These are phyloP conservation scores for Coptotermes formosanus DNA, from an alignment of 1,140 invertebrate species.

Conservation along the genomic window DNA sequence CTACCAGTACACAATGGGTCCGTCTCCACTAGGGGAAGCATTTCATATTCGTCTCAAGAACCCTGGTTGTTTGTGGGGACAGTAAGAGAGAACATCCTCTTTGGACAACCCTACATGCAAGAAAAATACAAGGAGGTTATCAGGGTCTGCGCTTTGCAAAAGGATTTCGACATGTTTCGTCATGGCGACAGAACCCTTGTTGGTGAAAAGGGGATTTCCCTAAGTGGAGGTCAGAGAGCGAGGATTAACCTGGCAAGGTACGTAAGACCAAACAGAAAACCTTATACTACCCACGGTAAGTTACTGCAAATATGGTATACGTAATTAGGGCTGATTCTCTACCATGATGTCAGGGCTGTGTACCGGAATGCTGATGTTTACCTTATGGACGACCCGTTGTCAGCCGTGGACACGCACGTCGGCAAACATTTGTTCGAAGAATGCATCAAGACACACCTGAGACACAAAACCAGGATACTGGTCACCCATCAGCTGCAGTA, in stretches of 20 bases:
- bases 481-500: slow-evolving; percentile 82
- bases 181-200: slow-evolving; percentile 77
- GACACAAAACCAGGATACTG: slow-evolving; percentile 67
- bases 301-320: neutral
- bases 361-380: slow-evolving; percentile 62
- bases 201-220: slow-evolving; percentile 75
- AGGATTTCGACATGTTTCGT: slow-evolving; percentile 74
- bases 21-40: slow-evolving; percentile 54
- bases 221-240: slow-evolving; percentile 85
- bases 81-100: slow-evolving; percentile 74
- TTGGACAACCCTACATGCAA: slow-evolving; percentile 61
- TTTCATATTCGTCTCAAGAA: slow-evolving; percentile 76
- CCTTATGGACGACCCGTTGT: slow-evolving; percentile 79
- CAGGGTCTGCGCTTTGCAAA: slow-evolving; percentile 66
- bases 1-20: slow-evolving; percentile 56
- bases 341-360: slow-evolving; percentile 24
- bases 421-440: slow-evolving; percentile 69
- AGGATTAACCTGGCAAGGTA: slow-evolving; percentile 70
- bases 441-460: slow-evolving; percentile 55
- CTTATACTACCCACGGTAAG: neutral
- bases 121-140: slow-evolving; percentile 58
- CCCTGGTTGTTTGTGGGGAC: slow-evolving; percentile 69
- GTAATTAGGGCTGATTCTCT: neutral
- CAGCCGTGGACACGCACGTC: slow-evolving; percentile 74
- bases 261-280: neutral